Percentiles rank a stretch among this genome's conserved stretches.
These are phyloP conservation scores for Epizoanthus ramosus DNA, from an alignment of 92 coral and sea anemone species.

Conservation along the genomic window DNA sequence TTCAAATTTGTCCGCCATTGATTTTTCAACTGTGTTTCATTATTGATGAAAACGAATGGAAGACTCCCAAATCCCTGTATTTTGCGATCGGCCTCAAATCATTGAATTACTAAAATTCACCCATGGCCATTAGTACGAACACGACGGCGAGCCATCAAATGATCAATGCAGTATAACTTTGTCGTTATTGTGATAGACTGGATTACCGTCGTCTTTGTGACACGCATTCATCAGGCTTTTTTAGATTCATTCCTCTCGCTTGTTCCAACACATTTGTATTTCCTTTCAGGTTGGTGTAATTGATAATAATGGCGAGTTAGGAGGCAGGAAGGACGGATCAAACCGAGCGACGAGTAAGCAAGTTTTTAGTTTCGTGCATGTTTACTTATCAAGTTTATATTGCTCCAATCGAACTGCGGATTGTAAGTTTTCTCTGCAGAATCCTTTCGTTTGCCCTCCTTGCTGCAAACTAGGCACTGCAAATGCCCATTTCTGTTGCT, in stretches of 20 bases:
- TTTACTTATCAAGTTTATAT: constrained; percentile 32
- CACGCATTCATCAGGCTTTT: not conserved
- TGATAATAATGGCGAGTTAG: constrained; percentile 85
- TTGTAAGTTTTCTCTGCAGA: constrained; percentile 1
- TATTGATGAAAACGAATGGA: constrained; percentile 58
- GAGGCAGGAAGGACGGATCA: constrained; percentile 60
- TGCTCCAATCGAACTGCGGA: not conserved
- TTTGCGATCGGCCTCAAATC: not conserved
- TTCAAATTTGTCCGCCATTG: constrained; percentile 55
- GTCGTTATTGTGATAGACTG: not conserved
- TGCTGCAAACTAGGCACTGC: not conserved
- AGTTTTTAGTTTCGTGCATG: constrained; percentile 10
- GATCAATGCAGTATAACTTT: not conserved
- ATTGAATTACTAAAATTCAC: not conserved
- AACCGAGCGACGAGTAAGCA: constrained; percentile 58
- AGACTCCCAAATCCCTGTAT: not conserved
- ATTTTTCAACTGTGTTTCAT: constrained; percentile 53
- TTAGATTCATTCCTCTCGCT: constrained; percentile 15
- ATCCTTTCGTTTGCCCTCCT: not conserved
- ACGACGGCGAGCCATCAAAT: not conserved
- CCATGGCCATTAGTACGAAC: not conserved
- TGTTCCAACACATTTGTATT: constrained; percentile 16
- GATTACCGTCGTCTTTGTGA: constrained; percentile 19
- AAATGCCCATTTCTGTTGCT: not conserved
- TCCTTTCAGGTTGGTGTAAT: constrained; percentile 78